These are phyloP conservation scores for Alcis repandata DNA, from an alignment of 2,888 invertebrate genomes.

Conservation along the genomic window DNA sequence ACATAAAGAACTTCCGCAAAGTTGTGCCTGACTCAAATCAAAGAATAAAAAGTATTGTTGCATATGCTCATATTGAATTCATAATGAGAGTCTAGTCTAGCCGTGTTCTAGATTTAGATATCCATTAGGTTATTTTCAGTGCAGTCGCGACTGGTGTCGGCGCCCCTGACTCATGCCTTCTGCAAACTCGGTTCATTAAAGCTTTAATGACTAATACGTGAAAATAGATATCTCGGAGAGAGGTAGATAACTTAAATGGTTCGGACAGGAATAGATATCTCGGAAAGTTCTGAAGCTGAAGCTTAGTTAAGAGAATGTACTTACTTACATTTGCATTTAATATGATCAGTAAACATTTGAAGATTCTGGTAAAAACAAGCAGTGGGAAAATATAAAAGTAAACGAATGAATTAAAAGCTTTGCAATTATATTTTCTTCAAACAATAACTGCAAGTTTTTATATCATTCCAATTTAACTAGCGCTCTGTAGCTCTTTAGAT, in stretches of 20 bases:
- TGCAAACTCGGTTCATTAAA: conserved; percentile 66
- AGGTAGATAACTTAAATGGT: not conserved
- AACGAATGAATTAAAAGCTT: no score
- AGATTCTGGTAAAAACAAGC: no score
- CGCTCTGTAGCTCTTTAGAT: no score
- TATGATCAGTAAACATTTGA: no score
- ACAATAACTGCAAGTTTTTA: not conserved
- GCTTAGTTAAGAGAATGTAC: not conserved
- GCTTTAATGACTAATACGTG: conserved; percentile 67
- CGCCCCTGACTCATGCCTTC: conserved; percentile 69
- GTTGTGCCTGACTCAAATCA: not conserved
- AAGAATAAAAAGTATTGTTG: not conserved
- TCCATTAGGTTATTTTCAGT: conserved; percentile 58
- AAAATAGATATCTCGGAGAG: conserved; percentile 7
- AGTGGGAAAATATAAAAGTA: no score
- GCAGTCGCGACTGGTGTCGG: conserved; percentile 64
- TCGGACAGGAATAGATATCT: not conserved
- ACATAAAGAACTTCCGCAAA: not conserved
- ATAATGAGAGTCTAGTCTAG: conserved; percentile 1
- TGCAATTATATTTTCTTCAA: no score
- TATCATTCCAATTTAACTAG: not conserved
- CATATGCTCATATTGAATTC: not conserved
- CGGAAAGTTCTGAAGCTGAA: no score
- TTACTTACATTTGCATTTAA: no score
- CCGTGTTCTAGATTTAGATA: conserved; percentile 27